Conservation (phyloP, 1,140 invertebrate genomes). For the Luehdorfia chinensis region DNA sequence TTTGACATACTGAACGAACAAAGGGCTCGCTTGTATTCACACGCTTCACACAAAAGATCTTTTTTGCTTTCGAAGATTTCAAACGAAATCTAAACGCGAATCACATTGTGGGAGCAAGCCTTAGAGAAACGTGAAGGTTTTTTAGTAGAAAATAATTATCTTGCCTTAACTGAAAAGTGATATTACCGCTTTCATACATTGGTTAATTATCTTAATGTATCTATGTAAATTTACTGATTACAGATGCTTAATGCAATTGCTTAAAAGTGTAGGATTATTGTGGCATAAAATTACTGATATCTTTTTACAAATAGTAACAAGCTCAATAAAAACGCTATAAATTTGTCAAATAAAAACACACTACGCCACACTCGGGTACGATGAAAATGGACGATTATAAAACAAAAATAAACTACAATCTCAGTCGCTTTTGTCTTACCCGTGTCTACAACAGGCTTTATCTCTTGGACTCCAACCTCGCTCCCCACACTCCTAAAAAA, state of each 20-base stretch:
- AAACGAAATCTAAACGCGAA: constrained; percentile 59
- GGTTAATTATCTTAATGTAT: too few species aligned
- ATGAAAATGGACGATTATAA: constrained; percentile 60
- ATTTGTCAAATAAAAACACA: too few species aligned
- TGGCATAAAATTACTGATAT: too few species aligned
- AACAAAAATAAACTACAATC: constrained; percentile 67
- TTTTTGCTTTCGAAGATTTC: constrained; percentile 56
- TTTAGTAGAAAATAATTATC: constrained; percentile 27
- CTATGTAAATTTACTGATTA: too few species aligned
- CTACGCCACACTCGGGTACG: constrained; percentile 34
- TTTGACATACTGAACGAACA: constrained; percentile 49
- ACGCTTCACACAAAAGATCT: constrained; percentile 51
- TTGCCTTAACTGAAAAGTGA: constrained; percentile 15
- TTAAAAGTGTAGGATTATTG: too few species aligned
- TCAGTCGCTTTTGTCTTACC: constrained; percentile 63
- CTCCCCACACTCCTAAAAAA: constrained; percentile 38
- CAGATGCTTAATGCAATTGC: too few species aligned
- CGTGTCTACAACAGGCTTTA: constrained; percentile 68
- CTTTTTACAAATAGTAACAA: too few species aligned
- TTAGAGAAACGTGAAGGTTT: constrained; percentile 40
- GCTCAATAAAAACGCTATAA: too few species aligned
- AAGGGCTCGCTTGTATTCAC: constrained; percentile 51
- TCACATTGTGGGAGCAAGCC: constrained; percentile 51
- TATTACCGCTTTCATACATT: too few species aligned
- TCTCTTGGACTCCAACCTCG: constrained; percentile 43